These are phyloP conservation scores for Gallinago stenura DNA, from an alignment of 2,797 vertebrate species.

Conservation along the genomic window DNA sequence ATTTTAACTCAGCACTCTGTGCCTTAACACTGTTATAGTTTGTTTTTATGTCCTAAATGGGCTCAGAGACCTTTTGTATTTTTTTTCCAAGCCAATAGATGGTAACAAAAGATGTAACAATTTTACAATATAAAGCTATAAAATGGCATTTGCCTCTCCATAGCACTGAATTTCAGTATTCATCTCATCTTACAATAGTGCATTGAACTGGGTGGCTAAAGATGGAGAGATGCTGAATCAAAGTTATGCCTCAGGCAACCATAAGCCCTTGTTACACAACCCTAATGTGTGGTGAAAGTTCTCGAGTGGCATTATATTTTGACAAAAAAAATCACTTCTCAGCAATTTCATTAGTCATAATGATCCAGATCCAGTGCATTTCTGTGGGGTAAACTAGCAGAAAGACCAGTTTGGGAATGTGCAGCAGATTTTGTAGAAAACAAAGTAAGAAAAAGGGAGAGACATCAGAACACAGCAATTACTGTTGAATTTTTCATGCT, in stretches of 20 bases:
- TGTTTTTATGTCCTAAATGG: constrained; percentile 27
- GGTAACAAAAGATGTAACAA: constrained; percentile 22
- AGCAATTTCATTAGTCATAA: constrained; percentile 69
- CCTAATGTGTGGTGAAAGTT: constrained; percentile 61
- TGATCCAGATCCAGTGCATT: constrained; percentile 58
- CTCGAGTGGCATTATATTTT: constrained; percentile 64
- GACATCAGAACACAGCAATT: constrained; percentile 62
- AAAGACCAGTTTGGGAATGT: constrained; percentile 62
- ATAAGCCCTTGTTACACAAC: constrained; percentile 51
- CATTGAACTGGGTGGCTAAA: constrained; percentile 52
- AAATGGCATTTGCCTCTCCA: constrained; percentile 5
- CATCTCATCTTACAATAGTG: constrained; percentile 45
- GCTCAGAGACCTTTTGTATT: constrained; percentile 7
- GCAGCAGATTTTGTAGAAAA: constrained; percentile 37
- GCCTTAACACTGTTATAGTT: constrained; percentile 15
- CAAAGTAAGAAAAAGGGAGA: constrained; percentile 53
- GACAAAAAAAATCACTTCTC: constrained; percentile 55
- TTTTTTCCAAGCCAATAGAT: constrained; percentile 26
- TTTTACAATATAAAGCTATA: constrained; percentile 30
- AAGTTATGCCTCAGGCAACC: constrained; percentile 65
- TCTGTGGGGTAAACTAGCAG: constrained; percentile 59
- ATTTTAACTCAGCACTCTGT: not conserved
- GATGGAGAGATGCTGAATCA: constrained; percentile 61
- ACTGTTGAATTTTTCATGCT: constrained; percentile 79
- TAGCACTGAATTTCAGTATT: constrained; percentile 46